Evolutionary conservation across 2,113 vertebrate species (phyloP).

Genomic region (Eurystomus gularis): DNA sequence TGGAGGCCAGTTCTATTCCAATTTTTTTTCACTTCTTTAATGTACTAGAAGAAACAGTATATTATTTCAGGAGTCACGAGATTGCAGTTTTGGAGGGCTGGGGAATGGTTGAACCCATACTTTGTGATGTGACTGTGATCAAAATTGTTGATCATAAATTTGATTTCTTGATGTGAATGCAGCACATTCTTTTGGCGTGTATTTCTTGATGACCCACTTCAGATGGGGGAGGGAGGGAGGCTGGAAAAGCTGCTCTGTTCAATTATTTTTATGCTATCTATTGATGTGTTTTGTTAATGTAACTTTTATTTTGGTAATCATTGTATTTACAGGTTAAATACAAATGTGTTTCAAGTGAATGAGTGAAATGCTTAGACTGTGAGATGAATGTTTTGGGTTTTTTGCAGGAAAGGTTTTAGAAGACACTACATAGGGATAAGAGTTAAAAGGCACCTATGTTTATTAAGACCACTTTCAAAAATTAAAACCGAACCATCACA

Average conservation of each 20-base stretch:
- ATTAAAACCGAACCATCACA: neutral
- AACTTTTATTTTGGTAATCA: neutral
- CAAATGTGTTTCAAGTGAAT: neutral
- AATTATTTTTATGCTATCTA: neutral
- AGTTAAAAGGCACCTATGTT: neutral
- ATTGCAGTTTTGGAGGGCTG: neutral
- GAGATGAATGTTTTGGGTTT: neutral
- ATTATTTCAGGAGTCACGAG: neutral
- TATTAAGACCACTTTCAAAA: neutral
- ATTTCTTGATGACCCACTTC: neutral
- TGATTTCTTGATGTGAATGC: neutral
- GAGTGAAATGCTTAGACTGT: neutral
- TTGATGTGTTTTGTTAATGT: neutral
- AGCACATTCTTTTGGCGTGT: neutral
- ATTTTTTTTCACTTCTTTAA: neutral
- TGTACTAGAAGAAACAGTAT: neutral
- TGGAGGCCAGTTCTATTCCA: neutral
- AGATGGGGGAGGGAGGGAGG: fast-evolving
- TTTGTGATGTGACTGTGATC: neutral
- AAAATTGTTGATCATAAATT: neutral
- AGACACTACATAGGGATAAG: neutral
- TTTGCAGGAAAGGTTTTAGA: neutral
- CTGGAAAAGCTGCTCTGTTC: neutral
- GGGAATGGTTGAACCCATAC: neutral
- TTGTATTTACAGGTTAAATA: neutral